phyloP scores from a whole-genome alignment of 1,140 invertebrate species.

The Gonatopus flavifemur region DNA sequence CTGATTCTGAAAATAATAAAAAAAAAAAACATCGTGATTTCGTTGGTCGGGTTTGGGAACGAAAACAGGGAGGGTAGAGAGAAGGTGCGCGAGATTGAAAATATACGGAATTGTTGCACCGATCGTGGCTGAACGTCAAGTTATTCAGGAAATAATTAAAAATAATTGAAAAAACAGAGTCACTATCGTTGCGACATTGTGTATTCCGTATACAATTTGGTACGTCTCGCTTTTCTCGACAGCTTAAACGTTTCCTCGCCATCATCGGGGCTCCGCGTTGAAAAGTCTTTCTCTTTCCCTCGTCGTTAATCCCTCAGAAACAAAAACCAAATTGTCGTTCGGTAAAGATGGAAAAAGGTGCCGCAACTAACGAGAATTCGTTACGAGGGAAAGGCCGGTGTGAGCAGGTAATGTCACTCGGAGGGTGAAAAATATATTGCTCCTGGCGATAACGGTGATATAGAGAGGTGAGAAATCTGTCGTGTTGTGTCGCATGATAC shows the following conservation, averaged over 20 bases:
- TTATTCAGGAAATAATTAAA: conserved; percentile 48
- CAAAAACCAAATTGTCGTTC: conserved; percentile 35
- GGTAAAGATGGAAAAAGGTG: conserved; percentile 15
- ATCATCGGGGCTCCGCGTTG: not conserved
- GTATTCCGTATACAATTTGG: conserved; percentile 23
- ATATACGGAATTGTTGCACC: conserved; percentile 7
- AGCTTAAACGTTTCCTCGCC: not conserved
- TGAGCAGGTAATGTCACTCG: no score
- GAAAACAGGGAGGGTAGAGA: conserved; percentile 13
- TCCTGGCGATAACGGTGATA: no score
- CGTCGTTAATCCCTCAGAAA: conserved; percentile 33
- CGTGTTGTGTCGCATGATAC: no score
- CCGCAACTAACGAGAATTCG: conserved; percentile 11
- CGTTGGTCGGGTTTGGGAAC: no score
- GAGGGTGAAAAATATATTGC: no score
- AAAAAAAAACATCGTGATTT: no score
- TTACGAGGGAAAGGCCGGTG: not conserved
- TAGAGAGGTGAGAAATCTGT: no score
- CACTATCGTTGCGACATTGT: conserved; percentile 17
- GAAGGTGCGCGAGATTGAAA: conserved; percentile 12
- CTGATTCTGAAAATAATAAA: no score
- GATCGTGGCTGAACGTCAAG: conserved; percentile 8
- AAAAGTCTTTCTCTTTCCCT: conserved; percentile 26
- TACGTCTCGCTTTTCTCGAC: conserved; percentile 26
- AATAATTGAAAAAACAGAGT: conserved; percentile 40